phyloP scores from a whole-genome alignment of 2,797 vertebrate genomes.

The Eidolon dupreanum region DNA sequence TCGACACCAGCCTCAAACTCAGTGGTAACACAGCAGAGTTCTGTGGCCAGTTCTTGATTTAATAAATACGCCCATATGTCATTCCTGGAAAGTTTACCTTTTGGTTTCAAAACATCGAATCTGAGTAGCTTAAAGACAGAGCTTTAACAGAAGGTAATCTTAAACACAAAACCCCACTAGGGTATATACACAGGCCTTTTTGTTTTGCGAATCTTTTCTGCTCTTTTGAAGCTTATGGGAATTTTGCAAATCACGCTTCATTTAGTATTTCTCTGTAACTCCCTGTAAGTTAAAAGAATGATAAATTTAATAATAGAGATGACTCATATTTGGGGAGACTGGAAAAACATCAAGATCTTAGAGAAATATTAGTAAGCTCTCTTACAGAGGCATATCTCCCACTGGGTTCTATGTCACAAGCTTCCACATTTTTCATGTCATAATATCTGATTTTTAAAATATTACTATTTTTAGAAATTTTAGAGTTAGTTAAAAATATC shows the following conservation, averaged over 20 bases:
- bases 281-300: not conserved
- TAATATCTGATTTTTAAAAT: not conserved
- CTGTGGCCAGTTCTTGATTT: not conserved
- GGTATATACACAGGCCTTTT: not conserved
- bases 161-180: conserved; percentile 31
- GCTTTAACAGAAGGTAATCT: conserved; percentile 63
- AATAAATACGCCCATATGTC: conserved; percentile 64
- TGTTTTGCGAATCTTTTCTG: conserved; percentile 55
- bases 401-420: not conserved
- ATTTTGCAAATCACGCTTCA: conserved; percentile 27
- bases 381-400: not conserved
- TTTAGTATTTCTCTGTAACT: conserved; percentile 34
- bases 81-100: conserved; percentile 37
- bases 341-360: not conserved
- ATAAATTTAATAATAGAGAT: conserved; percentile 19
- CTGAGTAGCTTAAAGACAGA: conserved; percentile 58
- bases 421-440: not conserved
- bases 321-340: not conserved
- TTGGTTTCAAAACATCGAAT: conserved; percentile 48
- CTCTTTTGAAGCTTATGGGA: conserved; percentile 52
- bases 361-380: not conserved
- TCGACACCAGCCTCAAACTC: not conserved
- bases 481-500: not conserved
- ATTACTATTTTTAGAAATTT: not conserved
- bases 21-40: not conserved